Conservation (phyloP, 2,888 invertebrate species). For the Homarus gammarus region DNA sequence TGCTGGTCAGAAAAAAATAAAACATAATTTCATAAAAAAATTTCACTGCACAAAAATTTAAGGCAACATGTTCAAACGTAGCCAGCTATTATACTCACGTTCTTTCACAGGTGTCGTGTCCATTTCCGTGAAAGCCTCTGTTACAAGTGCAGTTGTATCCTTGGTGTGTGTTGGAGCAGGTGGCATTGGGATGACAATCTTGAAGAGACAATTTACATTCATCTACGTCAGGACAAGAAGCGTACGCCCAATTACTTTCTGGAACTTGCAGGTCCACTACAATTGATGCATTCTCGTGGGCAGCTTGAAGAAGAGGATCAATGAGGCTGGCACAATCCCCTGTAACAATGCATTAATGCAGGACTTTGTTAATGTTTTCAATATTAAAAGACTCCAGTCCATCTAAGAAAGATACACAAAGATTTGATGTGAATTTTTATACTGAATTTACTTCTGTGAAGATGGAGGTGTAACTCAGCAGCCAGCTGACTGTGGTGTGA, state of each 20-base stretch:
- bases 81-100: too few species aligned
- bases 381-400: too few species aligned
- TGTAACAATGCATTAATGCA: too few species aligned
- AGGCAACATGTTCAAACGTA: too few species aligned
- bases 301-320: conserved; percentile 80
- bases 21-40: not conserved
- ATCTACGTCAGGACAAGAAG: conserved; percentile 94
- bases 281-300: conserved; percentile 81
- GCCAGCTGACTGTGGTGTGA: too few species aligned
- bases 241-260: conserved; percentile 90
- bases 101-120: conserved; percentile 88
- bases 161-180: conserved; percentile 94
- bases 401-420: too few species aligned
- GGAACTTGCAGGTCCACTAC: conserved; percentile 24
- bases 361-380: too few species aligned
- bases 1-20: not conserved
- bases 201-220: conserved; percentile 93
- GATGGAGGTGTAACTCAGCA: too few species aligned
- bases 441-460: too few species aligned
- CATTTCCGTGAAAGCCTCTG: conserved; percentile 93
- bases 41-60: not conserved
- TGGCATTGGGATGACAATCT: conserved; percentile 93
- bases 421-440: too few species aligned
- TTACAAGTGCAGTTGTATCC: conserved; percentile 94
- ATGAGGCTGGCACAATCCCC: conserved; percentile 81